Evolutionary conservation across 2,113 vertebrate species (phyloP), one percentile per base, ranked within the genome.

Genomic region (Heloderma charlesbogerti): DNA sequence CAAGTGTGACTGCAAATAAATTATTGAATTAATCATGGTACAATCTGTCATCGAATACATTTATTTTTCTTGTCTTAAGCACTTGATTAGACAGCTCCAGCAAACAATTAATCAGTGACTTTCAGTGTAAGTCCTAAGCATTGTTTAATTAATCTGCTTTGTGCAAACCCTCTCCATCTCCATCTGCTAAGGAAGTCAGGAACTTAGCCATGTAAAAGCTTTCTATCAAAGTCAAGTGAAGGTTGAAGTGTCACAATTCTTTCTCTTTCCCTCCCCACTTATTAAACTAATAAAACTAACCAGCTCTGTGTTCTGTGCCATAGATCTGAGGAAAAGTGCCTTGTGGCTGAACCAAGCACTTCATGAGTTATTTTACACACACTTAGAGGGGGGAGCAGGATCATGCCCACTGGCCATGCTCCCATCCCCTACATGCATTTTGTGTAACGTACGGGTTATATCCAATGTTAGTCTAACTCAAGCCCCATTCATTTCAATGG

Each of bases 31-130:
- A 96, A 96, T 95, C 90, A 91, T 89, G 71, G 71, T 90, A 87
- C 94, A 95, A 94, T 96, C 96, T 93, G 96, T 93, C 94, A 95
- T 89, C 89, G 89, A 95, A 95, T 67, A 71, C 25, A 48, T 95
- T 92, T 96, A 94, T 97, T 96, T 97, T 97, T 97, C 95, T 96
- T 96, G 89, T 96, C 95, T 96, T 94, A 69, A 71, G 94, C 94
- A 95, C 95, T 97, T 98, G 95, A 97, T 97, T 97, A 97, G 96
- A 94, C 96, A 93, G 90, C 85, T 95, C 96, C 93, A 96, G 90
- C 96, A 95, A 97, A 96, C 95, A 97, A 97, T 97, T 97, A 97
- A 97, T 97, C 95, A 97, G 95, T 96, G 96, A 96, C 94, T 95
- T 96, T 97, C 96, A 94, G 92, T 97, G 95, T 97, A 93, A 88